phyloP scores from a whole-genome alignment of 2,888 invertebrate genomes.

The Poecilobothrus nobilitatus region DNA sequence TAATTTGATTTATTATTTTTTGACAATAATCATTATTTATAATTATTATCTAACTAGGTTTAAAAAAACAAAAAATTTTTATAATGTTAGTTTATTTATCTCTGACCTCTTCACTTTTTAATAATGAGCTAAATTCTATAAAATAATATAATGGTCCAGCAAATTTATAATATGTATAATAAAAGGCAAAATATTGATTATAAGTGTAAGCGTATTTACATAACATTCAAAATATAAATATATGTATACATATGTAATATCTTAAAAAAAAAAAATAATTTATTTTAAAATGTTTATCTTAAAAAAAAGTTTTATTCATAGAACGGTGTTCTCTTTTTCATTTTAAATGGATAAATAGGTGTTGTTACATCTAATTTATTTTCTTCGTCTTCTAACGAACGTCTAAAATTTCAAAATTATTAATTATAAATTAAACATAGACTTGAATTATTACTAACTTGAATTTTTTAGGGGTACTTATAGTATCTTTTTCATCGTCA shows the following conservation, averaged over 20 bases:
- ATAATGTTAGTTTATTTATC: no score
- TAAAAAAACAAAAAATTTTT: background rate
- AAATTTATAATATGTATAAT: no score
- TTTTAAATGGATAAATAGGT: conserved; percentile 17
- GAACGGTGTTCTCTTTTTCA: conserved; percentile 19
- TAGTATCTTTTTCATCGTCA: background rate
- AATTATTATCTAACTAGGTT: no score
- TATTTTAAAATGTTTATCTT: background rate
- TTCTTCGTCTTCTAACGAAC: conserved; percentile 10
- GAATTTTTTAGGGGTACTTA: conserved; percentile 9
- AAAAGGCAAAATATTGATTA: no score
- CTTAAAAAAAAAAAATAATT: background rate
- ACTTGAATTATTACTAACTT: conserved; percentile 4
- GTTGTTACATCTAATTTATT: conserved; percentile 15
- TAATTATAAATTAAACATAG: background rate
- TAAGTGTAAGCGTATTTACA: no score
- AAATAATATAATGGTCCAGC: no score
- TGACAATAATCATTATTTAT: no score
- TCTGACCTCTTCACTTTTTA: background rate
- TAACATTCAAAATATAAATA: no score
- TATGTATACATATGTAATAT: background rate
- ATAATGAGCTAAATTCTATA: background rate
- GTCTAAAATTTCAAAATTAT: conserved; percentile 11
- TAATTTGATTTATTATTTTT: no score
- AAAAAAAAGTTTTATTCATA: conserved; percentile 9